Base-by-base conservation (phyloP, 2,113 vertebrate species). In the Paedocypris sp. region DNA sequence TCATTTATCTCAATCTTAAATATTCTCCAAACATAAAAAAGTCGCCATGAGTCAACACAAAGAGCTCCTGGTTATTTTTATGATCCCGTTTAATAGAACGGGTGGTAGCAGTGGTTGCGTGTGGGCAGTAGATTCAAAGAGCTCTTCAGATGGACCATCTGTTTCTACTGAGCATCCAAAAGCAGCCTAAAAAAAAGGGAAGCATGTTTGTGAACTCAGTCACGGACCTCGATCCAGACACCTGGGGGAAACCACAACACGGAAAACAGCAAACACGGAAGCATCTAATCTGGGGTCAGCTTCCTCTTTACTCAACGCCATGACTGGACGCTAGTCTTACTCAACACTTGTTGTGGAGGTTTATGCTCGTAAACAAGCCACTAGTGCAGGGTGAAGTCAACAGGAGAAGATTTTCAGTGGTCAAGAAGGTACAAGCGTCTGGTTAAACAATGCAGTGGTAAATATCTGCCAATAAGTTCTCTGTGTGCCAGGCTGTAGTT, bases 151-250 rank as follows among this genome's bases (percentile, higher is more conserved):
- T 29, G 35, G 13, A 52, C 66, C 69, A 67, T 62, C 43, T 75
- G 69, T 53, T 42, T 39, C 18, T 25, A 53, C 49, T 50, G 59
- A 43, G 16, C 60, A 63, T 49, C 48, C 19, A 18, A 62, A 47
- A 22, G 23, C 15, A 10, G 15, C 32, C 5, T 2, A 13, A 31
- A 53, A 51, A 46, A 13, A 38, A 29, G 12, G 23, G 62, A 54
- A 73, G 43, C 15, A 68, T 66, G 65, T 73, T 74, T 68, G 66
- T 56, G 52, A 25, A 72, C 60, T 46, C 25, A 9, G 67, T 58
- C 46, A 11, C 29, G n/a, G 54, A 48, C 49, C 48, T 41, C 3
- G 45, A 38, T 67, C 39, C 22, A 48, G 18, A 57, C 60, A 68
- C 66, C 60, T 68, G 66, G 26, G 48, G 66, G 15, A 68, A 68